phyloP scores from a whole-genome alignment of 2,888 invertebrate species.

The Drosophila rellima region DNA sequence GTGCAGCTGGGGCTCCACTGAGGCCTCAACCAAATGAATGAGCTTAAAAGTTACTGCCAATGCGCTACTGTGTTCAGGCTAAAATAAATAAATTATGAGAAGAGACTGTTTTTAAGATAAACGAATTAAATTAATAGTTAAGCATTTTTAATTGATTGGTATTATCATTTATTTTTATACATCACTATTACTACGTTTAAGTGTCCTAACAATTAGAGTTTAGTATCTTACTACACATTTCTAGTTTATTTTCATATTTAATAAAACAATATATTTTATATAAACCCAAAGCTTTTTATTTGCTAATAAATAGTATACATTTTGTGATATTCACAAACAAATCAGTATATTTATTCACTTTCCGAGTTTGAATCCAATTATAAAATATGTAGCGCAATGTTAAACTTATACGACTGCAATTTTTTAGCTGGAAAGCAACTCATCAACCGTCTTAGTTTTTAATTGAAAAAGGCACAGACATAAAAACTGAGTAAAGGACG shows the following conservation, averaged over 20 bases:
- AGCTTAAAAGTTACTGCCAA: conserved; percentile 7
- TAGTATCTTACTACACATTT: too few species aligned
- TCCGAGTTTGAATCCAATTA: background rate
- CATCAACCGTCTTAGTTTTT: conserved; percentile 56
- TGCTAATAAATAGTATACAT: too few species aligned
- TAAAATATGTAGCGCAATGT: conserved; percentile 17
- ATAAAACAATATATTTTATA: too few species aligned
- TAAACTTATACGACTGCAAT: conserved; percentile 4
- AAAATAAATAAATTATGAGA: background rate
- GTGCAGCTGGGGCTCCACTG: conserved; percentile 24
- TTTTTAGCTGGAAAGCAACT: conserved; percentile 13
- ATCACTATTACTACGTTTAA: too few species aligned
- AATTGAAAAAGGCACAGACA: conserved; percentile 60
- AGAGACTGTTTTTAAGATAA: too few species aligned
- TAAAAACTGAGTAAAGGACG: conserved; percentile 26
- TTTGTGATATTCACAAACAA: background rate
- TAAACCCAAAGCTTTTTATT: too few species aligned
- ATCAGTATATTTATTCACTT: background rate
- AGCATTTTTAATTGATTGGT: too few species aligned
- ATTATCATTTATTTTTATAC: too few species aligned
- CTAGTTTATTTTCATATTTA: too few species aligned
- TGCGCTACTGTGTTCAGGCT: conserved; percentile 33
- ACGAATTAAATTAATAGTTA: too few species aligned
- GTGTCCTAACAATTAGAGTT: too few species aligned
- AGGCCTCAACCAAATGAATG: conserved; percentile 13